These are phyloP conservation scores for Podarcis lilfordi DNA, from an alignment of 2,797 vertebrate species.

Conservation along the genomic window DNA sequence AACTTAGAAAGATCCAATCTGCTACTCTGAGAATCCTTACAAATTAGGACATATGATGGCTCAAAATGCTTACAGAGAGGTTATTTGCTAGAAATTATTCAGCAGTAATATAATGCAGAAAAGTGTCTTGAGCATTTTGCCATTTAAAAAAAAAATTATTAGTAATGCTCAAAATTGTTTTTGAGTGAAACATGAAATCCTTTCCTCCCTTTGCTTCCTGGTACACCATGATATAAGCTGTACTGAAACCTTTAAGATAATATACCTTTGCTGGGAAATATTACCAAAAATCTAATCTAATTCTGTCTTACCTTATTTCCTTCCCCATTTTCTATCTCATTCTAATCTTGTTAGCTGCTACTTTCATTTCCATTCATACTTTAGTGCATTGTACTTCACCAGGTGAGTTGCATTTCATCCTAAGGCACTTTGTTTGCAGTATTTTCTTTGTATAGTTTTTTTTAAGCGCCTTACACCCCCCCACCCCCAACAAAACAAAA, in stretches of 20 bases:
- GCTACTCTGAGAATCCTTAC: not conserved
- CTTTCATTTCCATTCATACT: not conserved
- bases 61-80: conserved; percentile 24
- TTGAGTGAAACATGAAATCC: conserved; percentile 54
- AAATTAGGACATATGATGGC: conserved; percentile 16
- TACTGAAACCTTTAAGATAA: not conserved
- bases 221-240: not conserved
- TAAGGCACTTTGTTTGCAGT: not conserved
- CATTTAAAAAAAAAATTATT: not conserved
- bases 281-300: not conserved
- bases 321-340: not conserved
- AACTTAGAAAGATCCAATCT: conserved; percentile 34
- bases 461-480: too few relatives aligned
- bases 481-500: too few relatives aligned
- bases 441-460: too few relatives aligned
- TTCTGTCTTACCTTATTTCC: too few relatives aligned
- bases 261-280: not conserved
- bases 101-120: conserved; percentile 23
- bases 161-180: not conserved
- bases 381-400: not conserved
- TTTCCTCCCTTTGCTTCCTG: too few relatives aligned
- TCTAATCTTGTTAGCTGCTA: not conserved
- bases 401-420: too few relatives aligned
- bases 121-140: conserved; percentile 5
- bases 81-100: not conserved